phyloP scores from a whole-genome alignment of 2,888 invertebrate genomes.

The Choreutis nemorana region DNA sequence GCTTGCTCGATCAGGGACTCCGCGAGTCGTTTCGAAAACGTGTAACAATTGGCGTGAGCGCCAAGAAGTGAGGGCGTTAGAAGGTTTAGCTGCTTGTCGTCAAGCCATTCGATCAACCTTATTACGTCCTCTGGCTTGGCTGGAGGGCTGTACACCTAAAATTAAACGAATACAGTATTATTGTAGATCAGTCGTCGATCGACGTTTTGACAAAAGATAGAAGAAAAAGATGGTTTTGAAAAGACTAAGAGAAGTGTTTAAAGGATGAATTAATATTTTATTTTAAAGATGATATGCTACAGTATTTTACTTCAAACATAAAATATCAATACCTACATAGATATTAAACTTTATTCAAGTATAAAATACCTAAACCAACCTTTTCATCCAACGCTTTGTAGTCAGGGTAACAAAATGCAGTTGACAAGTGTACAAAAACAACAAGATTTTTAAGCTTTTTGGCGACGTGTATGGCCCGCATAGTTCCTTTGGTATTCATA shows the following conservation, averaged over 20 bases:
- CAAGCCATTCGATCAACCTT: constrained; percentile 74
- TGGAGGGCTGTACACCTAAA: constrained; percentile 73
- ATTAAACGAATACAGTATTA: constrained; percentile 6
- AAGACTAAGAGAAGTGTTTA: no score
- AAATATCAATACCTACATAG: no score
- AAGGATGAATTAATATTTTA: no score
- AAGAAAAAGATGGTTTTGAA: no score
- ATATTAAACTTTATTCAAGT: no score
- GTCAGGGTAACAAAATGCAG: constrained; percentile 96
- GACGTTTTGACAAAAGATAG: no score
- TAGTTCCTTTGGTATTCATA: constrained; percentile 91
- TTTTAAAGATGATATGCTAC: no score
- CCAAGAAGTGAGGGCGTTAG: constrained; percentile 74
- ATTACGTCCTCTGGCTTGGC: constrained; percentile 77
- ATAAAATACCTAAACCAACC: constrained; percentile 20
- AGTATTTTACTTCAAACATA: no score
- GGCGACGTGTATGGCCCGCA: constrained; percentile 77
- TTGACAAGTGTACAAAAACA: constrained; percentile 87
- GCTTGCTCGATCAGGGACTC: constrained; percentile 83
- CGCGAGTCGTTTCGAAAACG: constrained; percentile 91
- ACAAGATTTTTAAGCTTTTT: constrained; percentile 77
- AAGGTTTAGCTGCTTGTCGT: constrained; percentile 69
- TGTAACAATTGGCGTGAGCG: constrained; percentile 93
- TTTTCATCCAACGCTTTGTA: constrained; percentile 56
- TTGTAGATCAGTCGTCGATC: neutral